Base-by-base conservation (phyloP, 1,140 invertebrate species). In the Tetramorium parvispinum region DNA sequence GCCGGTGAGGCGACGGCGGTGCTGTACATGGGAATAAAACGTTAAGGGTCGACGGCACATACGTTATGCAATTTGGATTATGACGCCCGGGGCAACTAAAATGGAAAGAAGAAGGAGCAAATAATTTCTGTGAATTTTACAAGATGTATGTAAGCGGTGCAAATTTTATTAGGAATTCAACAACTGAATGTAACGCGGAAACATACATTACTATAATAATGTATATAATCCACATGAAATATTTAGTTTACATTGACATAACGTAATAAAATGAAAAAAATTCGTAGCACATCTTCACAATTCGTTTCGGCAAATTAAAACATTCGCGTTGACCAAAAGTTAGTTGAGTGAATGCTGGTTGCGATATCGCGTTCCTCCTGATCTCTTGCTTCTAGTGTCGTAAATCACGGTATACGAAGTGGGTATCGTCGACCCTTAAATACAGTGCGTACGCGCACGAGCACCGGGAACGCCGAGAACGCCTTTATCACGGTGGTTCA, bases 401-500 rank as follows among this genome's bases (percentile, higher is more conserved):
- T 78, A 78, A 78, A 78, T 79, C 13, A 24, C 51, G 10, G 3
- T 51, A 13, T 6, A 68, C 65, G 37, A 43, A 77, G 16, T 24
- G n/a, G 46, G 21, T 40, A 81, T 68, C 63, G 46, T 10, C 61
- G 27, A 51, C 32, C 10, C 21, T 77, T 61, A 61, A 85, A 86
- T 77, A 86, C 53, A 61, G 32, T 51, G 27, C 32, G 77, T 77
- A 87, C 76, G 68, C 53, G 66, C n/a, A 24, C 63, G 79, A 70
- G 49, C 55, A 61, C 11, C 83, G 55, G n/a, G 77, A 77, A 82
- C 77, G 59, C 11, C 83, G 55, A 16, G 77, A 77, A 82, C 77
- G 59, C 51, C 70, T 89, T 89, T 87, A 89, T 89, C 87, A 59
- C 71, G 63, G 2, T n/a, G 81, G 61, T 79, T 83, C 87, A 75